Percentiles rank a stretch among this genome's conserved stretches.
Evolutionary conservation across 23 tunicate species (phyloP).

Genomic region (Oikopleura vanhoeffeni): DNA sequence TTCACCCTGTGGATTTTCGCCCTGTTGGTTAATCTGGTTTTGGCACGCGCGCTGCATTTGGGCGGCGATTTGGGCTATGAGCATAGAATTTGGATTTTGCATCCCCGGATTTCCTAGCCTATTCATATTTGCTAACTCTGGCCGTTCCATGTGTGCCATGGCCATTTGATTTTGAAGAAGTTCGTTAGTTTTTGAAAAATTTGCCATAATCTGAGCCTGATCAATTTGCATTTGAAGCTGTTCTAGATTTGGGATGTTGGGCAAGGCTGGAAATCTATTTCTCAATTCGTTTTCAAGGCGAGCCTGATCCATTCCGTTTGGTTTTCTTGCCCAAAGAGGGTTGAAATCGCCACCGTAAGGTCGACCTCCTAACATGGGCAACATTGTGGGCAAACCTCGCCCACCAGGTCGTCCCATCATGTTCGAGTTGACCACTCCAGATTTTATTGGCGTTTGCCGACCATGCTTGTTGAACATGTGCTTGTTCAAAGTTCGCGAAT

Average conservation of each 20-base stretch:
- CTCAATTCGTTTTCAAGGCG: neutral
- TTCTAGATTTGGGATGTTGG: neutral
- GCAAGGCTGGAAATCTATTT: neutral
- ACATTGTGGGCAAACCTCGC: neutral
- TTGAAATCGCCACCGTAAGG: neutral
- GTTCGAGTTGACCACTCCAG: neutral
- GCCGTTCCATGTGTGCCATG: neutral
- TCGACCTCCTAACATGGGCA: neutral
- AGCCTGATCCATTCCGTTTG: neutral
- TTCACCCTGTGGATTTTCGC: neutral
- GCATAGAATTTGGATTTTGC: neutral
- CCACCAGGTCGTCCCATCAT: neutral
- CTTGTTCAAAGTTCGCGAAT: constrained; percentile 6
- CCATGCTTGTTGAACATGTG: constrained; percentile 17
- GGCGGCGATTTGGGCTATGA: neutral
- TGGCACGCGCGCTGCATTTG: neutral
- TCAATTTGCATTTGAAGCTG: neutral
- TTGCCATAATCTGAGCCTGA: neutral
- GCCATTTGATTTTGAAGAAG: neutral
- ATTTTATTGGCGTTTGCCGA: neutral
- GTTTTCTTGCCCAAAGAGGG: neutral
- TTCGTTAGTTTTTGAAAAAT: neutral
- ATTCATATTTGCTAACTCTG: neutral
- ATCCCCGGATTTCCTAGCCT: neutral
- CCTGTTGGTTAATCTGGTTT: neutral